Percentiles rank a stretch among this genome's conserved stretches.
Conservation (phyloP, 2,888 invertebrate species). For the Stenchaetothrips biformis region DNA sequence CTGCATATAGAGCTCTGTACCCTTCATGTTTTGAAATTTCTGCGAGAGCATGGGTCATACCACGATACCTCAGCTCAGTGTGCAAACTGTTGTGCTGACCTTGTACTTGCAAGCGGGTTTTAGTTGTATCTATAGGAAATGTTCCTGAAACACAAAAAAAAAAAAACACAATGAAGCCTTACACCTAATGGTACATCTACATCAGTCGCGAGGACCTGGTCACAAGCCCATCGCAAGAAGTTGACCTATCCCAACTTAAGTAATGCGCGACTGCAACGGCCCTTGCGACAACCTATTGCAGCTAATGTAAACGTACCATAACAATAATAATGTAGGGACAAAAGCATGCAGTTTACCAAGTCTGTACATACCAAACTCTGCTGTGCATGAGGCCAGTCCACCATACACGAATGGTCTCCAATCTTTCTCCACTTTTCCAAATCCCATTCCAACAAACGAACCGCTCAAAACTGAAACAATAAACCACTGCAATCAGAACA, state of each 20-base stretch:
- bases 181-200: not conserved
- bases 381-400: conserved; percentile 86
- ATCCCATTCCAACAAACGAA: not conserved
- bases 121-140: conserved; percentile 94
- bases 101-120: conserved; percentile 90
- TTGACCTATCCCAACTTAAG: not conserved
- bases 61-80: conserved; percentile 73
- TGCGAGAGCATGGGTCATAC: conserved; percentile 86
- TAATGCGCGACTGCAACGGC: no score
- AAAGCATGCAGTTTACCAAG: not conserved
- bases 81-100: conserved; percentile 78
- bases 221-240: not conserved
- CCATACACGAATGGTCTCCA: conserved; percentile 95
- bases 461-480: not conserved
- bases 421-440: conserved; percentile 54
- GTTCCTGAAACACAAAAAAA: conserved; percentile 60
- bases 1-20: conserved; percentile 75
- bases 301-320: not conserved
- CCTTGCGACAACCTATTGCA: not conserved
- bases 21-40: conserved; percentile 86
- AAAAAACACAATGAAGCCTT: conserved; percentile 29
- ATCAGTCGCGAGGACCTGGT: not conserved
- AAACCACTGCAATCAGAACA: not conserved
- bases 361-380: conserved; percentile 76
- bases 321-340: not conserved